These are phyloP conservation scores for Tiliacea citrago DNA, from an alignment of 2,888 invertebrate genomes.

Conservation along the genomic window DNA sequence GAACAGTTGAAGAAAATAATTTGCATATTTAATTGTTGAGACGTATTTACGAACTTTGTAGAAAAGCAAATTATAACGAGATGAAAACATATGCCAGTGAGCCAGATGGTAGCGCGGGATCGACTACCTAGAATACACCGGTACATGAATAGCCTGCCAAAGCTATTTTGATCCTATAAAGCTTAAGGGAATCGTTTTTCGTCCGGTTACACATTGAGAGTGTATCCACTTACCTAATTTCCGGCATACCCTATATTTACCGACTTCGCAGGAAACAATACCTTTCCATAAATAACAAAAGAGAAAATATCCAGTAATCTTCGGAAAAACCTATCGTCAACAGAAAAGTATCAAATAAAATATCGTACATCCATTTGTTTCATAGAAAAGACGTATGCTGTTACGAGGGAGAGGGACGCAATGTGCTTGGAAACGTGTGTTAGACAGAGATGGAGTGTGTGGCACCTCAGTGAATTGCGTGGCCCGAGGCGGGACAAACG, in stretches of 20 bases:
- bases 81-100: background rate
- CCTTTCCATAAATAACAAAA: conserved; percentile 36
- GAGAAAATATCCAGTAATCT: conserved; percentile 41
- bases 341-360: conserved; percentile 74
- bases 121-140: background rate
- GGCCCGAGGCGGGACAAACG: conserved; percentile 75
- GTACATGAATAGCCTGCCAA: background rate
- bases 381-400: conserved; percentile 66
- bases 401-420: conserved; percentile 55
- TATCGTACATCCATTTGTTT: conserved; percentile 70
- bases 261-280: conserved; percentile 40
- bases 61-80: background rate
- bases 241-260: conserved; percentile 30
- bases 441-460: conserved; percentile 62
- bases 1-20: background rate
- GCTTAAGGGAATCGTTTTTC: background rate
- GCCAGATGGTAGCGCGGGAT: background rate
- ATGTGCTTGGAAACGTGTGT: conserved; percentile 41
- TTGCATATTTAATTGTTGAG: background rate
- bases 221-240: conserved; percentile 43
- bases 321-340: conserved; percentile 57
- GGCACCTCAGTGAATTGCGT: conserved; percentile 66
- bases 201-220: background rate
- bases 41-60: background rate
- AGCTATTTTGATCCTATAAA: conserved; percentile 3